phyloP scores from a whole-genome alignment of 2,888 invertebrate species.

The Tipula lateralis region DNA sequence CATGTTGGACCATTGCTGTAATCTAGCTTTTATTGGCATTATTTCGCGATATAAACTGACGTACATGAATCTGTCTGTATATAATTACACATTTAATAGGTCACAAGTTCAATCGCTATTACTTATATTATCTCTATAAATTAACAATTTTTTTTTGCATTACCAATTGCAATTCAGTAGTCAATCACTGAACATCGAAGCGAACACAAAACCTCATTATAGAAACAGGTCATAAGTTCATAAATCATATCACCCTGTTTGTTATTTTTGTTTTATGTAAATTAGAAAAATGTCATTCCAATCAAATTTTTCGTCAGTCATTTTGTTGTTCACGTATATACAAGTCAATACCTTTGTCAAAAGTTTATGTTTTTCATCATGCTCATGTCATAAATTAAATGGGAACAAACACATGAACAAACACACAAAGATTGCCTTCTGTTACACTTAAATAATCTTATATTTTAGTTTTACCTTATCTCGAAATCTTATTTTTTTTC shows the following conservation, averaged over 20 bases:
- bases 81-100: neutral
- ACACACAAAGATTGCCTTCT: neutral
- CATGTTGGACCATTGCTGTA: neutral
- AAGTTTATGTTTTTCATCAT: slow-evolving; percentile 11
- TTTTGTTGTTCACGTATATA: neutral
- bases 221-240: neutral
- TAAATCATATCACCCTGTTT: neutral
- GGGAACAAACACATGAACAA: neutral
- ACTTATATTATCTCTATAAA: neutral
- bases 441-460: neutral
- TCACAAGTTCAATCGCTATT: neutral
- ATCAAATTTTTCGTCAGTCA: slow-evolving; percentile 2
- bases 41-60: neutral
- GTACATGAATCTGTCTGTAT: neutral
- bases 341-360: slow-evolving; percentile 19
- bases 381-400: slow-evolving; percentile 11
- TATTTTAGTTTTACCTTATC: neutral
- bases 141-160: neutral
- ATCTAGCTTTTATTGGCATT: neutral
- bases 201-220: neutral
- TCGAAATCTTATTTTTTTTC: neutral
- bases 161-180: neutral
- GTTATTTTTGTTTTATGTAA: neutral
- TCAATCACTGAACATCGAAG: neutral
- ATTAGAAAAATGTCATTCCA: slow-evolving; percentile 1